Evolutionary conservation across 2,113 vertebrate genomes (phyloP), one percentile per base, ranked within the genome.

Genomic region (Cairina moschata): DNA sequence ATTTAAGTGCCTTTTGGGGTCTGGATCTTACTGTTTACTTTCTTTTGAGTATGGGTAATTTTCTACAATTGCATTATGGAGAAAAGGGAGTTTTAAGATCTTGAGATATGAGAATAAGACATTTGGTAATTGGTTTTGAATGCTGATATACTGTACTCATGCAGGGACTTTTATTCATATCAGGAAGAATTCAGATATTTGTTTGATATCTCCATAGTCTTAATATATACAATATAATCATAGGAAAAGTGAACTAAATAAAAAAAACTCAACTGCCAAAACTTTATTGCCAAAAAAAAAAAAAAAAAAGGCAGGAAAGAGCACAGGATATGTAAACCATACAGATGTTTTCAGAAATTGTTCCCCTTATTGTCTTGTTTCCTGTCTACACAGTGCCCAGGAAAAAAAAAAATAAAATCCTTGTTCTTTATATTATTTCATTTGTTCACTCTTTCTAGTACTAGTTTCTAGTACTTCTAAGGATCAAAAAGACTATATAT

Each of bases 181-280:
- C 13, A 93, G 93, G 93, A 90, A 42, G 55, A 85, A 91, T 94
- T 96, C 78, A 89, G 58, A 80, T 14, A 22, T 95, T 95, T 97
- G 73, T 87, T 85, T 90, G 59, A 46, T 92, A 65, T 76, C 67
- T 87, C 52, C 46, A 16, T 34, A 73, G 36, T 46, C 50, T 80
- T 44, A 90, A 91, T 90, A 85, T 42, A 66, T 23, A 94, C 48
- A 85, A 44, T 79, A 89, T 81, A 95, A 95, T 95, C 86, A 91
- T n/a, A 85, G 56, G 56, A 31, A 80, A 16, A 76, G 50, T 77
- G 83, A 95, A 83, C 23, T 23, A 94, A 96, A 82, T 85, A 87
- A 76, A 86, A 46, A 44, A 91, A 79, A 3, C 17, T 91, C 66
- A 83, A 91, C 28, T 90, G 29, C 22, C 50, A 91, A 91, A 22